These are phyloP conservation scores for Thecocarcelia acutangulata DNA, from an alignment of 2,888 invertebrate genomes.

Conservation along the genomic window DNA sequence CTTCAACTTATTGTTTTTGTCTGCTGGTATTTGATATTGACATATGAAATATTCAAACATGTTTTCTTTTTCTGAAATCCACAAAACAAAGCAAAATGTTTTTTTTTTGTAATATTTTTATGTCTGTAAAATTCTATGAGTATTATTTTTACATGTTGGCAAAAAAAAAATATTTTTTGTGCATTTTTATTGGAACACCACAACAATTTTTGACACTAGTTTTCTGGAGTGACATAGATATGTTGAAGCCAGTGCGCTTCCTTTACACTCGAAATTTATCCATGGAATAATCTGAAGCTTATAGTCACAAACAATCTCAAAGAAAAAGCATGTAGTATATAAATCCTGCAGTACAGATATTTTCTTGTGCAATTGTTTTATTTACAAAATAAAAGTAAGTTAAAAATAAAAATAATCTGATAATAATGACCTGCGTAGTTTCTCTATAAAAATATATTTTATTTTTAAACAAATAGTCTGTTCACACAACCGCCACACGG, in stretches of 20 bases:
- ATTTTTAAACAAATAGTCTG: too few relatives aligned
- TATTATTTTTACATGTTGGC: background rate
- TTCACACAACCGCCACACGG: too few relatives aligned
- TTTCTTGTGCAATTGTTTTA: too few relatives aligned
- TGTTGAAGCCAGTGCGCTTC: background rate
- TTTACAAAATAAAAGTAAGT: too few relatives aligned
- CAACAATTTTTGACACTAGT: conserved; percentile 62
- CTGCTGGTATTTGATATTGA: conserved; percentile 48
- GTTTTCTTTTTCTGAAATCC: conserved; percentile 1
- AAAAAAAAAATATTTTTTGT: background rate
- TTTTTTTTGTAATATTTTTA: conserved; percentile 35
- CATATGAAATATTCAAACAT: conserved; percentile 21
- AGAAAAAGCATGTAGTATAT: too few relatives aligned
- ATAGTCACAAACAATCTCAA: too few relatives aligned
- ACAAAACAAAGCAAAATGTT: conserved; percentile 50
- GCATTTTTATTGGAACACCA: conserved; percentile 52
- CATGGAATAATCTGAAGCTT: too few relatives aligned
- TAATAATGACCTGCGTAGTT: too few relatives aligned
- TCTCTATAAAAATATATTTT: too few relatives aligned
- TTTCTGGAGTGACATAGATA: conserved; percentile 3
- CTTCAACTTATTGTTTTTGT: conserved; percentile 20
- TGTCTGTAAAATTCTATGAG: background rate
- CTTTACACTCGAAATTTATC: background rate
- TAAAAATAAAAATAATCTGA: too few relatives aligned
- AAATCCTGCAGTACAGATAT: too few relatives aligned